Evolutionary conservation across 2,888 invertebrate species (phyloP).

Genomic region (Cheilosia pagana): DNA sequence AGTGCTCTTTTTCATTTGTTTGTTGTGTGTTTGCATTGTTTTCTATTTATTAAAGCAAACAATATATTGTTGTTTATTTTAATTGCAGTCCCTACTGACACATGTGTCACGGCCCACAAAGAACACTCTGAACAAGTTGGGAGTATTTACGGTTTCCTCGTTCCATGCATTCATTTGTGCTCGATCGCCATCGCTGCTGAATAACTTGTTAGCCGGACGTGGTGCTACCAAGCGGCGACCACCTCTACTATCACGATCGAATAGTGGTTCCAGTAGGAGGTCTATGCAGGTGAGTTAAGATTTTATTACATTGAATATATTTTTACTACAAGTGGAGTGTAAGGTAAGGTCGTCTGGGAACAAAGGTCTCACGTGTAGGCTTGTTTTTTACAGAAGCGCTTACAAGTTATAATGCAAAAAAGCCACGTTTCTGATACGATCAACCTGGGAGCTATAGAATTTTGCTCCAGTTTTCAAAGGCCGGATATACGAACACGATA

Average conservation of each 20-base stretch:
- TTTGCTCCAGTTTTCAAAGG: too few relatives aligned
- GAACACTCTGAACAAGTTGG: slow-evolving; percentile 96
- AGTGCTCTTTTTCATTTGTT: slow-evolving; percentile 54
- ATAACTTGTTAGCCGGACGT: slow-evolving; percentile 94
- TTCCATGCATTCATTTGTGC: slow-evolving; percentile 99
- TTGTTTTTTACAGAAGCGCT: too few relatives aligned
- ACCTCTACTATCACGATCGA: slow-evolving; percentile 94
- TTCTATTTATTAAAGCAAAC: slow-evolving; percentile 49
- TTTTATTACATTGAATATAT: neutral
- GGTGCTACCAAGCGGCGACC: slow-evolving; percentile 96
- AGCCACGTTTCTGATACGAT: too few relatives aligned
- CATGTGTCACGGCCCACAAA: slow-evolving; percentile 98
- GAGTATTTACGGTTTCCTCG: slow-evolving; percentile 98
- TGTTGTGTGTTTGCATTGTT: slow-evolving; percentile 54
- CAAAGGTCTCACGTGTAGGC: too few relatives aligned
- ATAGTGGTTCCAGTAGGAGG: slow-evolving; percentile 93
- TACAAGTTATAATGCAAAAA: too few relatives aligned
- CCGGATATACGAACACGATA: too few relatives aligned
- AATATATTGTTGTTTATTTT: slow-evolving; percentile 74
- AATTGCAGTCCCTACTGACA: slow-evolving; percentile 94
- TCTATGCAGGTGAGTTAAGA: slow-evolving; percentile 89
- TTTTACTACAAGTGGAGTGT: neutral
- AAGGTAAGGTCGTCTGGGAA: too few relatives aligned
- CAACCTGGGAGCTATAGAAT: too few relatives aligned
- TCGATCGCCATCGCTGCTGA: slow-evolving; percentile 95